These are phyloP conservation scores for Apantesis nais DNA, from an alignment of 2,888 invertebrate genomes.

Conservation along the genomic window DNA sequence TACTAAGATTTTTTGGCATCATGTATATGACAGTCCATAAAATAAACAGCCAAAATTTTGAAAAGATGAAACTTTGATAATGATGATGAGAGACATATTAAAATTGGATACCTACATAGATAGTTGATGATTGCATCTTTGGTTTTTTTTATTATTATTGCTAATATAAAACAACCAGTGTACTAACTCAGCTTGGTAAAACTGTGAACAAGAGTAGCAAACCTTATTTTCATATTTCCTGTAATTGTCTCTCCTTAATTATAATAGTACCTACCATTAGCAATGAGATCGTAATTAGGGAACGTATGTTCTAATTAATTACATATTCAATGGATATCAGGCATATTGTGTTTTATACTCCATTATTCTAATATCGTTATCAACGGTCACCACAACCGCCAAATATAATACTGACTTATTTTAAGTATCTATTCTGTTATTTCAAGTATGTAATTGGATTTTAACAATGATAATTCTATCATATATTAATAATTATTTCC, in stretches of 20 bases:
- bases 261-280: not conserved
- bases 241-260: not conserved
- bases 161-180: not conserved
- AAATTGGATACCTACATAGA: too few relatives aligned
- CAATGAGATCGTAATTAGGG: not conserved
- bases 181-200: not conserved
- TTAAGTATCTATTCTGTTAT: not conserved
- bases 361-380: not conserved
- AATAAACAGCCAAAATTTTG: too few relatives aligned
- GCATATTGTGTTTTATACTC: not conserved
- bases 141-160: too few relatives aligned
- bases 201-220: not conserved
- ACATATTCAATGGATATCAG: not conserved
- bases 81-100: too few relatives aligned
- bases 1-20: too few relatives aligned
- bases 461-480: not conserved
- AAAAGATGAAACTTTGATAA: too few relatives aligned
- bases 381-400: not conserved
- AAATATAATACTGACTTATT: not conserved
- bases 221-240: not conserved
- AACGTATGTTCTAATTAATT: not conserved
- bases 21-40: too few relatives aligned
- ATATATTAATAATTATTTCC: too few relatives aligned
- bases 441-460: not conserved
- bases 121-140: too few relatives aligned